Evolutionary conservation across 2,888 invertebrate genomes (phyloP), one percentile per base, ranked within the genome.

Genomic region (Brachycybe producta): DNA sequence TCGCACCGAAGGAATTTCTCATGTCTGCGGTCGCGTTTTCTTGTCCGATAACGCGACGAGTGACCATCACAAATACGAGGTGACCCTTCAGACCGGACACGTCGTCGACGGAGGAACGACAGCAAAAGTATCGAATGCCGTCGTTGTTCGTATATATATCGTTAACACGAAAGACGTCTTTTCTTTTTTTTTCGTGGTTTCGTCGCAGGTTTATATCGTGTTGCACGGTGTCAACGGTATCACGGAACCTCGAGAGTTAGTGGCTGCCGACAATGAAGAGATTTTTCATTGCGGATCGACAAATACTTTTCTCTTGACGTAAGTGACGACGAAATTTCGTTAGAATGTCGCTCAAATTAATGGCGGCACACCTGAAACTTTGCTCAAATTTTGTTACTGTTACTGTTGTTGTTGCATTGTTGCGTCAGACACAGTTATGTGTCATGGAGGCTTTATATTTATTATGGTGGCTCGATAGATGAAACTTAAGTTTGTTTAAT

Each of bases 191-290:
- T 28, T 46, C 11, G 8, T 1, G 30, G 19, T 21, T 11, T 5
- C 24, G 13, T 34, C 40, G 5, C 58, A 68, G 68, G 65, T 68
- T 44, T 67, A 64, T 57, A 54, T 68, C n/a, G 67, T 68, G 40
- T 58, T 68, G 17, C 67, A 68, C 56, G 68, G 68, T 3, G 65
- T 65, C 44, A 62, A 66, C 26, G 67, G 67, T 8, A 63, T 67
- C 61, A 66, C 67, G 1, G 68, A 67, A 51, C 67, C 67, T 4
- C 56, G 67, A 40, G 66, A 67, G 45, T 59, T 68, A 1, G 61
- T 65, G 53, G 63, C 61, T 52, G 62, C 61, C 45, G 60, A 61
- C 30, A 58, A 61, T 36, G 54, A 61, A 41, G 58, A 61, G 5
- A 53, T 66, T 56, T 65, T 68, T 58, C 63, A 65, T 52, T 58